Conservation (phyloP, 2,888 invertebrate species). For the Hofmannophila pseudospretella region DNA sequence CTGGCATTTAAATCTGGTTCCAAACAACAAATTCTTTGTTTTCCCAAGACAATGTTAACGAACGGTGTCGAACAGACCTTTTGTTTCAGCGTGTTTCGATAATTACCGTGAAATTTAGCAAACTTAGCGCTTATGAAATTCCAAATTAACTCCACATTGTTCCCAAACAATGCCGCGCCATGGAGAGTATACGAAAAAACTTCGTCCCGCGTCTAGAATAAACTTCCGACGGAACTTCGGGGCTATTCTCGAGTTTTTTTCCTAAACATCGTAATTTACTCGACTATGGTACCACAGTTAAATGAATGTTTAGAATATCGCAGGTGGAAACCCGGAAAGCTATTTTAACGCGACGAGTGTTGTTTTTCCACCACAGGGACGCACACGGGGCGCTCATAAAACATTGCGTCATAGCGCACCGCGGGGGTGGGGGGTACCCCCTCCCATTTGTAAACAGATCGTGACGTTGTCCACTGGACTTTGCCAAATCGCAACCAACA, state of each 20-base stretch:
- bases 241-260: conserved; percentile 3
- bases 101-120: conserved; percentile 33
- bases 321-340: conserved; percentile 63
- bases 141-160: conserved; percentile 15
- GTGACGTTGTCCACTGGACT: conserved; percentile 62
- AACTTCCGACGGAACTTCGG: conserved; percentile 2
- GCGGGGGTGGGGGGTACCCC: conserved; percentile 38
- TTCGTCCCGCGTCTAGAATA: conserved; percentile 6
- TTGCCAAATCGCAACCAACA: conserved; percentile 65
- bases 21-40: conserved; percentile 29
- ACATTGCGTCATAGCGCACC: conserved; percentile 61
- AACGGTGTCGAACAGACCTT: conserved; percentile 19
- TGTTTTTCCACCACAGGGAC: conserved; percentile 73
- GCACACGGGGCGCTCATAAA: conserved; percentile 61
- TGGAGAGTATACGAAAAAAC: conserved; percentile 3
- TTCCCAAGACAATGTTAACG: conserved; percentile 19
- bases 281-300: conserved; percentile 25
- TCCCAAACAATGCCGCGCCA: conserved; percentile 12
- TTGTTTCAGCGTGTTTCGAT: conserved; percentile 35
- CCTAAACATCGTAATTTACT: conserved; percentile 20
- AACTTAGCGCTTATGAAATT: conserved; percentile 15
- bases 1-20: not conserved
- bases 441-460: conserved; percentile 72
- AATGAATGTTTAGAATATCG: conserved; percentile 42
- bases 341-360: conserved; percentile 62